Evolutionary conservation across 2,888 invertebrate genomes (phyloP), one percentile per base, ranked within the genome.

Genomic region (Phania funesta): DNA sequence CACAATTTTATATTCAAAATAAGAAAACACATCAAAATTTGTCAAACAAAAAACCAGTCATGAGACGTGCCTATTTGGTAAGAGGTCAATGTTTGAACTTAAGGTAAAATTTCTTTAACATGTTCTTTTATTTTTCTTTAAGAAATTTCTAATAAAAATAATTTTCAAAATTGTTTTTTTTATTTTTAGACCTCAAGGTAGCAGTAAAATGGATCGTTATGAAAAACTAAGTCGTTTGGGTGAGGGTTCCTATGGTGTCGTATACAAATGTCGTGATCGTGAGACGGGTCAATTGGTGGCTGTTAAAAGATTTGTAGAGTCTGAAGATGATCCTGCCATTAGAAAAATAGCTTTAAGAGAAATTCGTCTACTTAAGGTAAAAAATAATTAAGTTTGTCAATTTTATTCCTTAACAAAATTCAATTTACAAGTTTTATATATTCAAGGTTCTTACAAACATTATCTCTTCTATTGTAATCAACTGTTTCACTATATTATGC

Each of bases 291-390:
- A 97, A 89, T 93, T 98, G 78, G 98, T 99, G 48, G 99, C 99
- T 48, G 97, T 99, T 83, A 99, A 99, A 92, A 97, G 98, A 91
- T 99, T 99, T 90, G 96, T 98, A 11, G 98, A 99, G 91, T 97
- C 97, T 77, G 98, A 99, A 90, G 98, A 98, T 89, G 99, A 99
- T 91, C 98, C 98, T 8, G 94, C 98, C 56, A 98, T 99, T 85
- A 93, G 98, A 87, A 99, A 99, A 92, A 99, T 99, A 85, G 98
- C 98, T 1, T 93, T 98, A 65, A 92, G 99, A 85, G 99, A 99
- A 92, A 98, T 99, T 87, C 93, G 97, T 86, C 95, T 99, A 92
- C 93, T 99, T 6, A 99, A 98, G 94, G 98, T 98, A 90, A 22
- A 32, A 20, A 48, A 48, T n/a, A n/a, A n/a, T n/a, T n/a, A 46